Conservation (phyloP, 2,888 invertebrate genomes). For the Boloria euphrosyne region DNA sequence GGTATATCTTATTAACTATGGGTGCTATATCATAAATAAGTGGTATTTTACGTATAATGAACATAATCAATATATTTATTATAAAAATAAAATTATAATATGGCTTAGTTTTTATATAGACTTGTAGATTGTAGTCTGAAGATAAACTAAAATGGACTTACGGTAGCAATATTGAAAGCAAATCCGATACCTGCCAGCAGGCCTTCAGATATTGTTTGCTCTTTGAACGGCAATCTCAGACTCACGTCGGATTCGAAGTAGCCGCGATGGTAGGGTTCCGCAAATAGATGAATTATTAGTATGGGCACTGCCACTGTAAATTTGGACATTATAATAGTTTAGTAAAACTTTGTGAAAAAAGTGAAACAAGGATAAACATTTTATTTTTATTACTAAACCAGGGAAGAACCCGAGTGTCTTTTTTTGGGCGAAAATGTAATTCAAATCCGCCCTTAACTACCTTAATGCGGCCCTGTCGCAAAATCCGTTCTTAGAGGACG, state of each 20-base stretch:
- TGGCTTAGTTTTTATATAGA: neutral
- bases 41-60: too few species aligned
- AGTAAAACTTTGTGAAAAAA: neutral
- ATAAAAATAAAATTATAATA: too few species aligned
- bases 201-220: conserved; percentile 87
- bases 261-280: conserved; percentile 88
- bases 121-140: neutral
- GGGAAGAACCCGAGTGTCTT: too few species aligned
- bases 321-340: neutral
- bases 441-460: too few species aligned
- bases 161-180: conserved; percentile 62
- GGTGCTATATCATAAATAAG: too few species aligned
- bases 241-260: conserved; percentile 96
- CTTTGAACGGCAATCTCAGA: conserved; percentile 90
- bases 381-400: too few species aligned
- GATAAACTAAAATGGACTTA: conserved; percentile 43
- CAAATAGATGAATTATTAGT: conserved; percentile 84
- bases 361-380: too few species aligned
- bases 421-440: too few species aligned
- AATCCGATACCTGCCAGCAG: conserved; percentile 87
- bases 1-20: too few species aligned
- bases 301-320: conserved; percentile 87
- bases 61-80: too few species aligned
- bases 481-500: too few species aligned
- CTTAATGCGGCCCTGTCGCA: too few species aligned